phyloP scores from a whole-genome alignment of 2,888 invertebrate genomes.

The Tetragonula carbonaria region DNA sequence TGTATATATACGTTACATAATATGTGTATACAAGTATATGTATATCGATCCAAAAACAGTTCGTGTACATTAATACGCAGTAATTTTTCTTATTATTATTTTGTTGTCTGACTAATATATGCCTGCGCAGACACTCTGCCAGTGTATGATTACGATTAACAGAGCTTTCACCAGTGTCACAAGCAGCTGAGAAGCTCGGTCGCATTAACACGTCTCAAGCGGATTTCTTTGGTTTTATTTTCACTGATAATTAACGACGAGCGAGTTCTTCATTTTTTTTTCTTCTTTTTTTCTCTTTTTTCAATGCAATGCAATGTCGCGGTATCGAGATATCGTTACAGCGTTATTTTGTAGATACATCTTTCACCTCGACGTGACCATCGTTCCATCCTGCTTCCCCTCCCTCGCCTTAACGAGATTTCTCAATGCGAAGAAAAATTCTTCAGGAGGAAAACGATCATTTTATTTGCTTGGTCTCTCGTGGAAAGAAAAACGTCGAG shows the following conservation, averaged over 20 bases:
- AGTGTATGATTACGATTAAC: conserved; percentile 50
- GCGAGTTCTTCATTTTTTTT: neutral
- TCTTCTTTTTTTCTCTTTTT: neutral
- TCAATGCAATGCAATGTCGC: conserved; percentile 8
- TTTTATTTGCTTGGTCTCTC: too few relatives aligned
- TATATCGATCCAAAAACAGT: neutral
- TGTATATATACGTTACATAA: too few relatives aligned
- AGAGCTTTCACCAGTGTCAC: conserved; percentile 38
- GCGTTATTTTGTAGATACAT: conserved; percentile 19
- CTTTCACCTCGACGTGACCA: conserved; percentile 2
- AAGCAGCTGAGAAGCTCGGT: conserved; percentile 32
- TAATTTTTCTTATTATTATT: conserved; percentile 57
- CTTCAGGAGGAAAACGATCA: too few relatives aligned
- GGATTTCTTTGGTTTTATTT: conserved; percentile 53
- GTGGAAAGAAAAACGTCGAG: neutral
- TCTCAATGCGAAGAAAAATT: conserved; percentile 19
- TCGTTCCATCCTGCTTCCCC: conserved; percentile 3
- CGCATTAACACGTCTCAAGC: conserved; percentile 36
- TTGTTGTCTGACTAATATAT: conserved; percentile 54
- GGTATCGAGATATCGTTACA: conserved; percentile 18
- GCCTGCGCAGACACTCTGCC: conserved; percentile 23
- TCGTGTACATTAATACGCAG: conserved; percentile 35
- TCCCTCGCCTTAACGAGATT: conserved; percentile 41
- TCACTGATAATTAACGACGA: conserved; percentile 31
- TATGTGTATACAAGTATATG: neutral